phyloP scores from a whole-genome alignment of 1,140 invertebrate genomes.

The Pseudomyrmex flavicornis region DNA sequence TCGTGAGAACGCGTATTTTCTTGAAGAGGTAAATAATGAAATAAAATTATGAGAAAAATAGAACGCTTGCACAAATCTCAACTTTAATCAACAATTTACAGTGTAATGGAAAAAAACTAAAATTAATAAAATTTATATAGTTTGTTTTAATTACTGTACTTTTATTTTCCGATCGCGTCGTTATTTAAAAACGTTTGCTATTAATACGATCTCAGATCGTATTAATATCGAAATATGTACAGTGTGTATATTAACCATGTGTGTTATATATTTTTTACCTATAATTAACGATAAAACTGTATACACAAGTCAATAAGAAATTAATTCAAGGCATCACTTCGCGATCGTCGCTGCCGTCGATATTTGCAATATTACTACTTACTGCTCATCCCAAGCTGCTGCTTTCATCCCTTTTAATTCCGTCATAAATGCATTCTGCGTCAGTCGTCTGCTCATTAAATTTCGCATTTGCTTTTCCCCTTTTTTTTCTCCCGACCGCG shows the following conservation, averaged over 20 bases:
- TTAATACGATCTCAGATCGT: neutral
- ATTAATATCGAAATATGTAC: neutral
- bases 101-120: neutral
- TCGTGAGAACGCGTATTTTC: neutral
- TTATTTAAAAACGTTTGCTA: conserved; percentile 38
- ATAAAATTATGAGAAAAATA: neutral
- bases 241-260: neutral
- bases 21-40: neutral
- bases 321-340: conserved; percentile 17
- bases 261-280: neutral
- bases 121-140: neutral
- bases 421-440: conserved; percentile 27
- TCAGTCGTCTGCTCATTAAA: conserved; percentile 33
- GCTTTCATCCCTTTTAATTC: neutral
- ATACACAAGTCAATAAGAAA: conserved; percentile 21
- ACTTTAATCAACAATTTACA: neutral
- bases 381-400: conserved; percentile 5
- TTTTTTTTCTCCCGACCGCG: neutral
- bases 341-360: conserved; percentile 10
- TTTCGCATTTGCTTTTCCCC: conserved; percentile 1
- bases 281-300: conserved; percentile 15
- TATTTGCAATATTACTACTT: conserved; percentile 52
- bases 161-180: neutral
- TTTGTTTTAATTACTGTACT: neutral
- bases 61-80: neutral